These are phyloP conservation scores for Zootoca vivipara DNA, from an alignment of 2,113 vertebrate genomes.

Conservation along the genomic window DNA sequence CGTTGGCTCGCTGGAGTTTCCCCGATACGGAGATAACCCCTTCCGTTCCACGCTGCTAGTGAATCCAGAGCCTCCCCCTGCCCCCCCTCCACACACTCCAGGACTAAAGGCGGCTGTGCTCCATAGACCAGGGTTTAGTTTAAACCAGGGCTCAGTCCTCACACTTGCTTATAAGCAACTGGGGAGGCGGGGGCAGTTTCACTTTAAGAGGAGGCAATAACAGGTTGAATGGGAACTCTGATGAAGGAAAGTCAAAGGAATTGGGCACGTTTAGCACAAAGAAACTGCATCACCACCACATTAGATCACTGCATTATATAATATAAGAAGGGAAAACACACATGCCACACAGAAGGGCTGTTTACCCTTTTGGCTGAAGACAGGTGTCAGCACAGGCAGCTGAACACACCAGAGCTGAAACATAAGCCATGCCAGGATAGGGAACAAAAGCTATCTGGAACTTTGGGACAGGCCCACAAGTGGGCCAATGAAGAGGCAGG, in stretches of 20 bases:
- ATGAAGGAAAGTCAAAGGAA: background rate
- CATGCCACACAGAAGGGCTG: too few relatives aligned
- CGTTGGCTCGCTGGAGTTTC: slow-evolving; percentile 29
- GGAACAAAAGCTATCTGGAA: background rate
- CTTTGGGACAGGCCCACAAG: background rate
- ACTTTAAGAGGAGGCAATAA: background rate
- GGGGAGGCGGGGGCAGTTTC: too few relatives aligned
- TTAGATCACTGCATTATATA: background rate
- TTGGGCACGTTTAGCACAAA: background rate
- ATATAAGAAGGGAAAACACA: background rate
- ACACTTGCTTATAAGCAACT: background rate
- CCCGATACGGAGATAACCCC: slow-evolving; percentile 42
- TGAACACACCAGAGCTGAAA: background rate
- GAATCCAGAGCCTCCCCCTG: background rate
- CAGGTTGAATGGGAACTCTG: background rate
- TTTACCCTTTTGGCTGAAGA: background rate
- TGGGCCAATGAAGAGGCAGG: too few relatives aligned
- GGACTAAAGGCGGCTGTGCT: background rate
- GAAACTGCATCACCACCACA: background rate
- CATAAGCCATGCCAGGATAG: background rate
- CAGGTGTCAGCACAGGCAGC: background rate
- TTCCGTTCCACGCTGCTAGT: slow-evolving; percentile 40
- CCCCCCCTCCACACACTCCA: too few relatives aligned
- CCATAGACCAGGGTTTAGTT: background rate
- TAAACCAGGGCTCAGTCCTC: background rate